phyloP scores from a whole-genome alignment of 1,140 invertebrate species.

The Leptinotarsa defecta region DNA sequence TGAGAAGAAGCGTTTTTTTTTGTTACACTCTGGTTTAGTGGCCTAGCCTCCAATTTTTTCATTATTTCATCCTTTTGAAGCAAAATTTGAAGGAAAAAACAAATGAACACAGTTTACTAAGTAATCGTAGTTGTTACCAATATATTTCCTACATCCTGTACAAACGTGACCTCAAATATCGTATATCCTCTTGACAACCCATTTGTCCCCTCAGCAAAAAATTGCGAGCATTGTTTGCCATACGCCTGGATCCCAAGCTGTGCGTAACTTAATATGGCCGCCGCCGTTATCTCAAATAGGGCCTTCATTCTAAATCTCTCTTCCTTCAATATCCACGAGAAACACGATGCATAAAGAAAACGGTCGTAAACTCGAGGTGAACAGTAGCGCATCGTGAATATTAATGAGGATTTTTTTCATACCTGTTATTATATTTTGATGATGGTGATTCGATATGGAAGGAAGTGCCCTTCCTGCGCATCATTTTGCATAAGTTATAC shows the following conservation, averaged over 20 bases:
- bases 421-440: slow-evolving; percentile 4
- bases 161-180: neutral
- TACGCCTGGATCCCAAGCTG: slow-evolving; percentile 1
- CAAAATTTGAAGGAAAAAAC: no score
- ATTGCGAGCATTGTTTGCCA: slow-evolving; percentile 2
- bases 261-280: slow-evolving; percentile 5
- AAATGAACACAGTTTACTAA: no score
- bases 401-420: neutral
- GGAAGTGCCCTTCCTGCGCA: neutral
- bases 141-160: neutral
- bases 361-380: slow-evolving; percentile 1
- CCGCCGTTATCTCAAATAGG: slow-evolving; percentile 1
- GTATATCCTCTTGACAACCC: neutral
- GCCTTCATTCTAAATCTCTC: slow-evolving; percentile 5
- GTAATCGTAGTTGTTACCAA: no score
- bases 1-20: no score
- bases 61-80: no score
- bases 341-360: slow-evolving; percentile 8
- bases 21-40: no score
- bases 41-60: no score
- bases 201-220: neutral
- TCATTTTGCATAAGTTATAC: neutral
- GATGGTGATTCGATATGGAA: neutral
- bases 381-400: neutral
- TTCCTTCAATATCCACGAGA: slow-evolving; percentile 2